These are phyloP conservation scores for Pholis gunnellus DNA, from an alignment of 2,113 vertebrate genomes.

Conservation along the genomic window DNA sequence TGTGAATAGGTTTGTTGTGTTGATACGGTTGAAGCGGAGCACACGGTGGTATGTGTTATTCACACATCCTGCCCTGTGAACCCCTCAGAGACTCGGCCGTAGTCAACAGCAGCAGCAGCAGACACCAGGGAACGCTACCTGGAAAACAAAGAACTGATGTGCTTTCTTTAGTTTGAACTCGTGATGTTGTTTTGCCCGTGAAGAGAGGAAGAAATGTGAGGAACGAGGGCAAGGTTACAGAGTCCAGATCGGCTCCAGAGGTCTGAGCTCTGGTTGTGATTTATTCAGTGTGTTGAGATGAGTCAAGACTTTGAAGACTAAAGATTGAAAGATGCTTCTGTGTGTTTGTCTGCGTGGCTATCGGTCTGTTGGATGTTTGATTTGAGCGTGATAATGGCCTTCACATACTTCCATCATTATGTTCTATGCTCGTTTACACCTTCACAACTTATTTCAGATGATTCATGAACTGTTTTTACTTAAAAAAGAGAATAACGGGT, in stretches of 20 bases:
- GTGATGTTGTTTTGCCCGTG: slow-evolving; percentile 42
- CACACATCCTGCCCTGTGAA: slow-evolving; percentile 35
- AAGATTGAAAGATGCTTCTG: slow-evolving; percentile 20
- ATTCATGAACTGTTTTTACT: no score
- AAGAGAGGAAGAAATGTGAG: slow-evolving; percentile 27
- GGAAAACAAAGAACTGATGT: slow-evolving; percentile 16
- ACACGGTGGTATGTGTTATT: slow-evolving; percentile 23
- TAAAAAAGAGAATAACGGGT: no score
- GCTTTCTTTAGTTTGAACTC: slow-evolving; percentile 17
- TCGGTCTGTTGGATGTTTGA: not conserved
- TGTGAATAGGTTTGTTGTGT: slow-evolving; percentile 6
- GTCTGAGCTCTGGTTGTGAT: slow-evolving; percentile 27
- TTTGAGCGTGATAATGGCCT: no score
- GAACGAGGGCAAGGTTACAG: slow-evolving; percentile 14
- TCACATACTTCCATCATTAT: no score
- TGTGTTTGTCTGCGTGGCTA: slow-evolving; percentile 5
- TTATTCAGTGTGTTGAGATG: slow-evolving; percentile 36
- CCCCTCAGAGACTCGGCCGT: slow-evolving; percentile 48
- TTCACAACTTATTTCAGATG: no score
- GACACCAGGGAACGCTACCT: slow-evolving; percentile 22
- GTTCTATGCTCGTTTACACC: no score
- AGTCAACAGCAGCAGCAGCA: slow-evolving; percentile 55
- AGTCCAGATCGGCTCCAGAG: slow-evolving; percentile 3
- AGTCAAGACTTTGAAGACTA: slow-evolving; percentile 45
- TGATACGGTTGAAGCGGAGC: slow-evolving; percentile 14